Evolutionary conservation across 2,888 invertebrate genomes (phyloP), one percentile per base, ranked within the genome.

Genomic region (Caenorhabditis sinica): DNA sequence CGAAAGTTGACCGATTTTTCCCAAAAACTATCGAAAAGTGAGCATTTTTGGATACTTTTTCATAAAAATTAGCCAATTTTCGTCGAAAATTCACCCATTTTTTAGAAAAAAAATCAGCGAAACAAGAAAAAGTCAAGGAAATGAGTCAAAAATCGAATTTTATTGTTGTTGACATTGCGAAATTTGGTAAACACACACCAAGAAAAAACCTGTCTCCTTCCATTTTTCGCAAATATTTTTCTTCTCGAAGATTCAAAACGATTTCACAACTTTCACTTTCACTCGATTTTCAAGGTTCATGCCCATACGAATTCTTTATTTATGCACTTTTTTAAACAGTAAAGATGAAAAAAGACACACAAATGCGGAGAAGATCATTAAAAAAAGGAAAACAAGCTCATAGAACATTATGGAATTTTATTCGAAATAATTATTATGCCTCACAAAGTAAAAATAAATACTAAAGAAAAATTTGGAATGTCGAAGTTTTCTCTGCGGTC

Each of bases 221-320:
- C n/a, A 2, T 65, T 45, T 45, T 2, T 72, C 75, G 58, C 60
- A 76, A 76, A 76, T 69, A 77, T 60, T 71, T 65, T 56, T n/a
- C 56, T 79, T 76, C 69, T 79, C 69, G 60, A 77, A 77, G 36
- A 77, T 33, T 33, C 30, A 17, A 40, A 40, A 61, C 28, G n/a
- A 71, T 77, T 69, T 79, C 77, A 69, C 51, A 63, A 79, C 36
- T 53, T 49, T 58, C 30, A 49, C 20, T 49, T 65, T 20, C 11
- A 4, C 45, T 45, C 40, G 6, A 20, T 28, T 17, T 25, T 23
- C 40, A 23, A 40, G 8, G 1, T 43, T 53, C 6, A 51, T 45
- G 49, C 79, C 79, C 63, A 69, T 72, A 9, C n/a, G 43, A 76
- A 36, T 60, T 20, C n/a, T 71, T 77, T 71, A 77, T 77, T 77